phyloP scores from a whole-genome alignment of 2,888 invertebrate genomes.

The Cremastinae sp. region DNA sequence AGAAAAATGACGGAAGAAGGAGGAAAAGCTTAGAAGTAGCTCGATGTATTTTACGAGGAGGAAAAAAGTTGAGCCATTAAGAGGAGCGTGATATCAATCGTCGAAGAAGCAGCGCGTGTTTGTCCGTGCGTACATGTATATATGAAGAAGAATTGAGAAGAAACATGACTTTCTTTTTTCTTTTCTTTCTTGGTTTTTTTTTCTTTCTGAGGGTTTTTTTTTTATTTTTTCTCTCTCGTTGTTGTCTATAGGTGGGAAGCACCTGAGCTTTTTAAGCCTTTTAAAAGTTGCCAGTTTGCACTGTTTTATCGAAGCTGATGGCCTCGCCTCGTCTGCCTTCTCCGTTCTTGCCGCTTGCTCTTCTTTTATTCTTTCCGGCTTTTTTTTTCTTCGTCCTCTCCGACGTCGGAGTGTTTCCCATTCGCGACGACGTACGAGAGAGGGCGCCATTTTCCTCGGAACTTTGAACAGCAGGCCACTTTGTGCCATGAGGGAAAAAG shows the following conservation, averaged over 20 bases:
- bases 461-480: neutral
- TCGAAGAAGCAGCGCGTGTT: constrained; percentile 55
- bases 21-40: constrained; percentile 8
- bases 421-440: constrained; percentile 21
- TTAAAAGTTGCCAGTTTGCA: constrained; percentile 58
- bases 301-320: constrained; percentile 18
- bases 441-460: constrained; percentile 23
- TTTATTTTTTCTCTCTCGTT: no score
- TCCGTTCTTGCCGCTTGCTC: neutral
- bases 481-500: neutral
- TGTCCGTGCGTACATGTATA: neutral
- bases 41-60: constrained; percentile 18
- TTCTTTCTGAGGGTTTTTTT: no score
- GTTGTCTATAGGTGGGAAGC: neutral
- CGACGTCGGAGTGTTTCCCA: constrained; percentile 37
- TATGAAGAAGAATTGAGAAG: no score
- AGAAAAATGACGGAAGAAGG: constrained; percentile 38
- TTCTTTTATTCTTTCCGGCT: neutral
- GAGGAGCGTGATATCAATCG: constrained; percentile 58
- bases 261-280: constrained; percentile 59
- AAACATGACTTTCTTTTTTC: no score
- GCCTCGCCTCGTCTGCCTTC: neutral
- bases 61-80: constrained; percentile 59
- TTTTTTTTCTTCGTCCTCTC: neutral
- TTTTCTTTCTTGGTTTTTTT: no score